Conservation (phyloP, 37 sponge, comb jelly and placozoan species). For the Agelas oroides region DNA sequence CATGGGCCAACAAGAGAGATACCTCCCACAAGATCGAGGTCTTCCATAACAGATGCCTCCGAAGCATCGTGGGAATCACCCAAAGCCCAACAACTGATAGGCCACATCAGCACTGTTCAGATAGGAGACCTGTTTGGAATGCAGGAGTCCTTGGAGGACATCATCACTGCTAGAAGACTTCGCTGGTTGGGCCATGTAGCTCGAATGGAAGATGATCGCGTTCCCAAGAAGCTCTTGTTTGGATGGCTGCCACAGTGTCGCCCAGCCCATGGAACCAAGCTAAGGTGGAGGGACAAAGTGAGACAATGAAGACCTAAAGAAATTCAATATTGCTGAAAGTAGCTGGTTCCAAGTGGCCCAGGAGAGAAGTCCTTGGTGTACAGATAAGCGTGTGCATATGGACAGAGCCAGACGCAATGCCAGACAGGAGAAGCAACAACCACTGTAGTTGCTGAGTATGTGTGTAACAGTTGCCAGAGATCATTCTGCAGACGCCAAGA, state of each 20-base stretch:
- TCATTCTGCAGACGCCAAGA: no score
- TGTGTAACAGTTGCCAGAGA: no score
- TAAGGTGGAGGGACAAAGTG: not conserved
- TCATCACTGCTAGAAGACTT: not conserved
- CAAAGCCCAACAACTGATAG: not conserved
- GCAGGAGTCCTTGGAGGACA: not conserved
- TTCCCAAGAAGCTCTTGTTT: conserved; percentile 15
- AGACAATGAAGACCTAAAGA: no score
- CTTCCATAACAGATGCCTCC: not conserved
- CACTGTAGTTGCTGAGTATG: no score
- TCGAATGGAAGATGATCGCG: conserved; percentile 6
- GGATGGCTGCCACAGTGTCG: no score
- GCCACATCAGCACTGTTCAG: conserved; percentile 16
- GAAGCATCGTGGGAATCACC: conserved; percentile 15
- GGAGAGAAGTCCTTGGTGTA: no score
- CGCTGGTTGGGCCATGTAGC: conserved; percentile 32
- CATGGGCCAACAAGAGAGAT: conserved; percentile 7
- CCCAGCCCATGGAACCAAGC: conserved; percentile 20
- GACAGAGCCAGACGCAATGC: no score
- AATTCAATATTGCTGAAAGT: no score
- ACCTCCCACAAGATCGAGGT: not conserved
- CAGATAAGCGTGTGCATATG: no score
- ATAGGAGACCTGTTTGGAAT: not conserved
- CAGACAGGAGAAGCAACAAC: no score
- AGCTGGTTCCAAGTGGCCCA: no score